These are phyloP conservation scores for Antedon mediterranea DNA, from an alignment of 53 echinoderm and acorn worm genomes.

Conservation along the genomic window DNA sequence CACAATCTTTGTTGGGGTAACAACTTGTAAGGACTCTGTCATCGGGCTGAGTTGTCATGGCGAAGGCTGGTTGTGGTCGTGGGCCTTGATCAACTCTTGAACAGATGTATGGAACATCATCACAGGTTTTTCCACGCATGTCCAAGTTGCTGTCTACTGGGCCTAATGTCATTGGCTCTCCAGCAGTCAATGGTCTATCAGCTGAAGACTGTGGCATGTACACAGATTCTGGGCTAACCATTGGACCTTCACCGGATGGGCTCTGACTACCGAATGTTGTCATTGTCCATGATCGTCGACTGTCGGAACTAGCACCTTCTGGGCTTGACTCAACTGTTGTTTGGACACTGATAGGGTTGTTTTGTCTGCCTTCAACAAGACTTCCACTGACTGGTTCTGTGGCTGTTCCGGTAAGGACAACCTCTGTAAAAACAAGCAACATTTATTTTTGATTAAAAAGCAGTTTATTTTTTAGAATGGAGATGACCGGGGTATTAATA, in stretches of 20 bases:
- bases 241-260: constrained; percentile 38
- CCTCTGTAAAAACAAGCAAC: background rate
- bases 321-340: background rate
- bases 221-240: constrained; percentile 15
- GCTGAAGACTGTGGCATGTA: constrained; percentile 30
- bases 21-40: constrained; percentile 57
- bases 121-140: constrained; percentile 56
- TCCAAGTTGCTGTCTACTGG: constrained; percentile 54
- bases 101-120: constrained; percentile 58
- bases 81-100: constrained; percentile 34
- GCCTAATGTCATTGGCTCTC: constrained; percentile 56
- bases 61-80: constrained; percentile 54
- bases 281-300: constrained; percentile 49
- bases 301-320: background rate
- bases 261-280: constrained; percentile 52
- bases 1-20: constrained; percentile 46
- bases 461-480: background rate
- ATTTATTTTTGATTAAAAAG: background rate
- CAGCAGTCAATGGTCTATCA: constrained; percentile 38
- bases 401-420: background rate
- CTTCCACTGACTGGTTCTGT: background rate
- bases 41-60: constrained; percentile 49
- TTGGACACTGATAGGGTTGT: background rate
- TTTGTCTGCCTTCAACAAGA: background rate
- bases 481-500: too few relatives aligned